Evolutionary conservation across 2,888 invertebrate species (phyloP).

Genomic region (Vanessa cardui): DNA sequence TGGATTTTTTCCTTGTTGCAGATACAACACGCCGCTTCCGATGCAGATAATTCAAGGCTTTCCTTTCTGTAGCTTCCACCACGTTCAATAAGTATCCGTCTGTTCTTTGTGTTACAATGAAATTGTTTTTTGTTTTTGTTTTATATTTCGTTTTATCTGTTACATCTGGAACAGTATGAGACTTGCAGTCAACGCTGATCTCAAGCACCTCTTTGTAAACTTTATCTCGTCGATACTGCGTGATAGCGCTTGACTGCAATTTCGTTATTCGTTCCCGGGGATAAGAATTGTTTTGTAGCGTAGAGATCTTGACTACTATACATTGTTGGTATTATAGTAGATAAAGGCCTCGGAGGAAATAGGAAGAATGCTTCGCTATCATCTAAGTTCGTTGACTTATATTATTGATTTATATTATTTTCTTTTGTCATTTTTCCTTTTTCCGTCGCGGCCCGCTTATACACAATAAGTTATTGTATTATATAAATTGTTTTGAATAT

Average conservation of each 20-base stretch:
- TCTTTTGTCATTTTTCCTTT: slow-evolving; percentile 68
- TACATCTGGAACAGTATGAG: slow-evolving; percentile 53
- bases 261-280: slow-evolving; percentile 56
- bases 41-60: slow-evolving; percentile 48
- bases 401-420: slow-evolving; percentile 46
- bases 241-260: slow-evolving; percentile 67
- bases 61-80: slow-evolving; percentile 43
- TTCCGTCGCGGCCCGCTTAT: slow-evolving; percentile 60
- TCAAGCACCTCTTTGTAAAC: slow-evolving; percentile 42
- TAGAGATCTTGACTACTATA: slow-evolving; percentile 46
- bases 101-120: slow-evolving; percentile 59
- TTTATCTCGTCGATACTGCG: slow-evolving; percentile 44
- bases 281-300: slow-evolving; percentile 53
- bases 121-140: slow-evolving; percentile 40
- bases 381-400: slow-evolving; percentile 62
- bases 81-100: slow-evolving; percentile 42
- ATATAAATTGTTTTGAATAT: slow-evolving; percentile 65
- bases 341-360: slow-evolving; percentile 66
- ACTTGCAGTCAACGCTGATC: slow-evolving; percentile 64
- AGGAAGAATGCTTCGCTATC: slow-evolving; percentile 65
- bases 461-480: slow-evolving; percentile 40
- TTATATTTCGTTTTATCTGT: slow-evolving; percentile 35
- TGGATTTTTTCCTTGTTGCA: slow-evolving; percentile 61
- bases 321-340: slow-evolving; percentile 47
- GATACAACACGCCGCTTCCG: slow-evolving; percentile 62